These are phyloP conservation scores for rabbit (Oryctolagus cuniculus) DNA, from an alignment of 2,113 vertebrate genomes.

Conservation along the genomic window DNA sequence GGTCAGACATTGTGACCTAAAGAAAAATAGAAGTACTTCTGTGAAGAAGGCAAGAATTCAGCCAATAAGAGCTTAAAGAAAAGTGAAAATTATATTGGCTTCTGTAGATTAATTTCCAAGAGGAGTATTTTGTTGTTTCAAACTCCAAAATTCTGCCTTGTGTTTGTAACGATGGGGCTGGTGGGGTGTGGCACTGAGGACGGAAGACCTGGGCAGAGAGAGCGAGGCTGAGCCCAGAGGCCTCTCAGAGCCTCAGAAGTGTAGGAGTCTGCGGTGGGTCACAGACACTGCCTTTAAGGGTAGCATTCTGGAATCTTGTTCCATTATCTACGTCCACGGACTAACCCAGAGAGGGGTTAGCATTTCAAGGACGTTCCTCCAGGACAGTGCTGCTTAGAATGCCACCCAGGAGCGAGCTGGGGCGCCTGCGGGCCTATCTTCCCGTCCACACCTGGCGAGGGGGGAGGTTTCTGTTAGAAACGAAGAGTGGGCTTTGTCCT, in stretches of 20 bases:
- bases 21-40: constrained; percentile 46
- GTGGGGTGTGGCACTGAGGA: not conserved
- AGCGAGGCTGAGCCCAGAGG: not conserved
- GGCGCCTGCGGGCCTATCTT: not conserved
- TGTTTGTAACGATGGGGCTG: not conserved
- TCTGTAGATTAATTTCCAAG: constrained; percentile 50
- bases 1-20: not conserved
- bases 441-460: not conserved
- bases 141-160: constrained; percentile 6
- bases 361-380: not conserved
- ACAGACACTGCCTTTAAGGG: not conserved
- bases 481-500: not conserved
- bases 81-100: not conserved
- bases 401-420: not conserved
- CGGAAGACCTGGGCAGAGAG: not conserved
- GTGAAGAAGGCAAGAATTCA: constrained; percentile 32
- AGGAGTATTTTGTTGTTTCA: constrained; percentile 52
- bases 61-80: not conserved
- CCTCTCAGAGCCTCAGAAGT: constrained; percentile 3
- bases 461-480: constrained; percentile 27
- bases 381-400: not conserved
- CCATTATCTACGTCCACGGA: not conserved
- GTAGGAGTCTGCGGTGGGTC: not conserved
- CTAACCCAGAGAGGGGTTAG: not conserved
- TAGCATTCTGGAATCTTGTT: constrained; percentile 12